Conservation (phyloP, 2,797 vertebrate genomes). For the Phoxinus dragarum region DNA sequence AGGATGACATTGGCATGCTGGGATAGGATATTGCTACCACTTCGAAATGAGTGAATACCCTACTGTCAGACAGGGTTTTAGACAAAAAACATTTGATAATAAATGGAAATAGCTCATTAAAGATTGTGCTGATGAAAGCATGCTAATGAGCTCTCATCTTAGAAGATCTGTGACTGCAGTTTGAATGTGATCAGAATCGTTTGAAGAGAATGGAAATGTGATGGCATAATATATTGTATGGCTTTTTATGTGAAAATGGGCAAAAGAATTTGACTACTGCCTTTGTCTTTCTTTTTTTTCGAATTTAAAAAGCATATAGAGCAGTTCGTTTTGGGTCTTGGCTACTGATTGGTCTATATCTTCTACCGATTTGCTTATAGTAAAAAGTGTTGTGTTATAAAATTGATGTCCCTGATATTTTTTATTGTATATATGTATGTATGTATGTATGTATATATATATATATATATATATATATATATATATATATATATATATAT, state of each 20-base stretch:
- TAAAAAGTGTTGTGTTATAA: too few relatives aligned
- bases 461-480: too few relatives aligned
- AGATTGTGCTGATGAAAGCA: slow-evolving; percentile 16
- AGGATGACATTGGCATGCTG: slow-evolving; percentile 16
- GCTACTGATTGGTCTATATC: background rate
- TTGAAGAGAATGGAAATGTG: slow-evolving; percentile 14
- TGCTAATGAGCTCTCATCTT: background rate
- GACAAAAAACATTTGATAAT: slow-evolving; percentile 15
- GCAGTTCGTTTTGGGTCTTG: background rate
- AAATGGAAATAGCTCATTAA: slow-evolving; percentile 23
- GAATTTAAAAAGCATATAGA: background rate
- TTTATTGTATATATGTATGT: too few relatives aligned
- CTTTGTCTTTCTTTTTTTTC: background rate
- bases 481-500: too few relatives aligned
- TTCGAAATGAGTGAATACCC: background rate
- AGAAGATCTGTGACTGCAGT: slow-evolving; percentile 2
- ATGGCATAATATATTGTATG: background rate
- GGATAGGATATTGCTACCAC: slow-evolving; percentile 2
- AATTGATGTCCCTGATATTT: too few relatives aligned
- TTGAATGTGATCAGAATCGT: background rate
- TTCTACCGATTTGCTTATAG: too few relatives aligned
- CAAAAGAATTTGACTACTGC: background rate
- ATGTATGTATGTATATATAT: too few relatives aligned
- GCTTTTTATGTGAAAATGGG: background rate
- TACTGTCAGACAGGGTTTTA: background rate